Evolutionary conservation across 1,140 invertebrate genomes (phyloP), one percentile per base, ranked within the genome.

Genomic region (Eumeta japonica): DNA sequence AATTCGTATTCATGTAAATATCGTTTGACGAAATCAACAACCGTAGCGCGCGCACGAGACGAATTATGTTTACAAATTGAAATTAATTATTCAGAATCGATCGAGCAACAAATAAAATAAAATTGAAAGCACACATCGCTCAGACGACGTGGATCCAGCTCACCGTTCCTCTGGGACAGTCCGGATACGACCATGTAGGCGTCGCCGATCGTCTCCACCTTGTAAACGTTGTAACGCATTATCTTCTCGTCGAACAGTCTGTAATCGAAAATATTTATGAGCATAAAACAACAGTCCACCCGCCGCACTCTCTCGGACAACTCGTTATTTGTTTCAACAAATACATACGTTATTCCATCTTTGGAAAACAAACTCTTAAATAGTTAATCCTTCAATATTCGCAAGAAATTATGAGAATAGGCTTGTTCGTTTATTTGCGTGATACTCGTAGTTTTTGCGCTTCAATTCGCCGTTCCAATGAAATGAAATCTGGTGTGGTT

Each of bases 181-280:
- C 88, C 87, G n/a, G 85, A 87, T 2, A 85, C 85, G 1, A 79
- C 78, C 78, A 80, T 80, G 36, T 80, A 80, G 0, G 78, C 77
- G 45, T 80, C 78, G 0, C 78, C 78, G 16, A 80, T 80, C 1
- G 78, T 80, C 51, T 80, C 78, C 14, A 80, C 77, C 52, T 80
- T 89, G 56, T 89, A 90, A 2, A 88, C 87, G 55, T 89, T 85
- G 55, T 87, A 89, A 39, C 83, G 80, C 62, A 84, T 81, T 45
- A 90, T 88, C 38, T 84, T 79, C 7, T 82, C 81, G 58, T 90
- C 88, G 54, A 89, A 90, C 37, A 84, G 70, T 45, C 86, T 71
- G 47, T 3, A 53, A 24, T 37, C 20, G 11, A 11, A 55, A 3
- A n/a, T n/a, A n/a, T n/a, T n/a, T n/a, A 7, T n/a, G 12, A 31